Evolutionary conservation across 2,113 vertebrate genomes (phyloP), one percentile per base, ranked within the genome.

Genomic region (Strix uralensis): DNA sequence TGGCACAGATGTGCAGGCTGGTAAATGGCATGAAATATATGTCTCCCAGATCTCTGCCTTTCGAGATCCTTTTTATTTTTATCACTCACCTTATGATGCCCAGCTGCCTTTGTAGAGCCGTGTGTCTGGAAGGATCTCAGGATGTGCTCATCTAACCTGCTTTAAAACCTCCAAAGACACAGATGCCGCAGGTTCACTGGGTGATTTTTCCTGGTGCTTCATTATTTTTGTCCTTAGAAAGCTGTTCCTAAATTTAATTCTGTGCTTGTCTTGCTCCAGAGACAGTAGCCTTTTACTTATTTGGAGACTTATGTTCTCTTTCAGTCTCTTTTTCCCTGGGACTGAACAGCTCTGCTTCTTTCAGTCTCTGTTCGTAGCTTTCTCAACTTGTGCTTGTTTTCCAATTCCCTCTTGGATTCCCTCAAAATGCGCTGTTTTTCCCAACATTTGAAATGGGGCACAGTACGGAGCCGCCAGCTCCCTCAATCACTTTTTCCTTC

Each of bases 171-270:
- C 34, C 44, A 40, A 36, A 88, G 42, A 10, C 13, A 62, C 9
- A 57, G 18, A 34, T 61, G 57, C 40, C 25, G 49, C 65, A 85
- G 54, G 54, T 90, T 91, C 46, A n/a, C 17, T 22, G 40, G 13
- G 32, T 85, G 73, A 14, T 65, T 69, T 96, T 94, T 71, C 30
- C 29, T 2, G 13, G 4, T 62, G 36, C 54, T 87, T 82, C 66
- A 13, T 94, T 87, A 52, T 61, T 94, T 91, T 89, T 87, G 18
- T 87, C 46, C 27, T 80, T 72, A 61, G 40, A 82, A 95, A 95
- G 16, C 49, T n/a, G 15, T 44, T 82, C 40, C 49, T 85, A 49
- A 74, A 80, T 79, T 75, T 85, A 80, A n/a, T 80, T 61, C 70
- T 65, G n/a, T 81, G 23, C 22, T 80, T 75, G 30, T 86, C 54